Conservation (phyloP, 2,888 invertebrate species). For the Caenorhabditis sulstoni region DNA sequence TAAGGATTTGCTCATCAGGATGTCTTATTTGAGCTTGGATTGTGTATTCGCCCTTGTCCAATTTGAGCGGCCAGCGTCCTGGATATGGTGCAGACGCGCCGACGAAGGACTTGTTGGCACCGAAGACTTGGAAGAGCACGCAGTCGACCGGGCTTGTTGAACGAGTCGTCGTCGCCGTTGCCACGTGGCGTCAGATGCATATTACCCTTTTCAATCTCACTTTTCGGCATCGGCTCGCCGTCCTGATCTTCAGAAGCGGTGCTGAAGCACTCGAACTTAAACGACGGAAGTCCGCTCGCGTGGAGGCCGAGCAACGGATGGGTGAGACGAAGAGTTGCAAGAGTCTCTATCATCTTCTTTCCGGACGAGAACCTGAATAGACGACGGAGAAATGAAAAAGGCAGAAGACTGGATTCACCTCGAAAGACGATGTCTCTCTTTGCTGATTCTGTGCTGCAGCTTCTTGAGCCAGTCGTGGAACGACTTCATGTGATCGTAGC, state of each 20-base stretch:
- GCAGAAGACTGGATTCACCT: background rate
- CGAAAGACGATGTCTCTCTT: slow-evolving; percentile 36
- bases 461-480: slow-evolving; percentile 43
- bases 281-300: background rate
- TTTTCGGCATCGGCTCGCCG: background rate
- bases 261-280: slow-evolving; percentile 18
- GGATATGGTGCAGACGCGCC: slow-evolving; percentile 93
- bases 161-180: background rate
- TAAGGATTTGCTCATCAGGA: slow-evolving; percentile 89
- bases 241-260: slow-evolving; percentile 34
- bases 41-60: slow-evolving; percentile 96
- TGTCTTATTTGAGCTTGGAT: slow-evolving; percentile 92
- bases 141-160: slow-evolving; percentile 87
- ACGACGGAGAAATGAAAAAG: too few relatives aligned
- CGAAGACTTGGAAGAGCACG: slow-evolving; percentile 93
- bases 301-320: slow-evolving; percentile 18
- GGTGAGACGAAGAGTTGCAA: slow-evolving; percentile 17
- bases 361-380: slow-evolving; percentile 75
- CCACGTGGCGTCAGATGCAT: slow-evolving; percentile 11
- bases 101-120: slow-evolving; percentile 90
- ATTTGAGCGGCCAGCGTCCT: slow-evolving; percentile 88
- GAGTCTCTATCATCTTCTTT: slow-evolving; percentile 73
- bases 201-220: background rate
- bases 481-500: slow-evolving; percentile 32
- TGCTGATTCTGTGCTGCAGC: slow-evolving; percentile 24